Base-by-base conservation (phyloP, 2,797 vertebrate genomes). In the Scomberomorus guttatus region DNA sequence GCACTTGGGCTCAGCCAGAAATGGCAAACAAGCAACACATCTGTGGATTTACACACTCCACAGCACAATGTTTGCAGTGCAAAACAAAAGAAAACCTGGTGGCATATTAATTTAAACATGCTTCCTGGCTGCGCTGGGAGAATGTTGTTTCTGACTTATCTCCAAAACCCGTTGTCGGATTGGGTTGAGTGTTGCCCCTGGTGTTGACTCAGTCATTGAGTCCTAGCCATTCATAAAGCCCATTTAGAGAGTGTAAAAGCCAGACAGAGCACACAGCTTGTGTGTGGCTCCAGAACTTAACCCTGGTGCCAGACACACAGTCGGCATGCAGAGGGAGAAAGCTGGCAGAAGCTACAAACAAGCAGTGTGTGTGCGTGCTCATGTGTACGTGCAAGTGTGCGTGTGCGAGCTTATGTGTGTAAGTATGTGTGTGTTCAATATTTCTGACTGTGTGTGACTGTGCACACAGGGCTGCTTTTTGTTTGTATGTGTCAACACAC, bases 241-340 rank as follows among this genome's bases (percentile, higher is more conserved):
- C 80, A 81, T 90, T 90, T 83, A 86, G 80, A 90, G 84, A 74
- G 88, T 87, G 87, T 84, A 66, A 85, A 89, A 92, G 71, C 85
- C 86, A 91, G 83, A 83, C 85, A 83, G 88, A 79, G 86, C 77
- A 56, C 87, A 84, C 91, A 91, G 92, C 90, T 87, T 87, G 90
- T 85, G 83, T 85, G 90, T 84, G 89, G 88, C 92, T 93, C 87
- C 91, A 91, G 83, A 89, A 86, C 85, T 87, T 87, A 81, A 90
- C 90, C 89, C 76, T 12, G 20, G 81, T 90, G 92, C 91, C 92
- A 93, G 90, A 90, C 85, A 74, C 91, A 92, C 93, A 93, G 92
- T 90, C 90, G 87, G 92, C 90, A 88, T 78, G 89, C 84, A 79
- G 86, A 56, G 89, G 55, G 77, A 69, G 74, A 83, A 81, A 88